Conservation (phyloP, 2,113 vertebrate genomes). For the Tylochromis polylepis region DNA sequence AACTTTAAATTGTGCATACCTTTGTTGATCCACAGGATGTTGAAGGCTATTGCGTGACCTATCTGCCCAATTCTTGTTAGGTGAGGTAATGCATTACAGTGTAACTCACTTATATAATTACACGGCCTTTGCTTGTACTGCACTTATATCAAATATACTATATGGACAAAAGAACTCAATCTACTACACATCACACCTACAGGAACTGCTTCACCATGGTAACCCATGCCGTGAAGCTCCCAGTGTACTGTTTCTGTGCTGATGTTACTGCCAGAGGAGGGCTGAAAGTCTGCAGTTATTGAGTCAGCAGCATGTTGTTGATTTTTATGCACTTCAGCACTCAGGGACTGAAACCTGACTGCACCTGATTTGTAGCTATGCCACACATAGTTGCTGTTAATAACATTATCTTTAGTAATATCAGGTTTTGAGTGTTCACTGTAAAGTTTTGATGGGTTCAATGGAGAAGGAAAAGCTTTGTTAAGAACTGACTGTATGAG, state of each 20-base stretch:
- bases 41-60: background rate
- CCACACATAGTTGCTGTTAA: background rate
- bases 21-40: background rate
- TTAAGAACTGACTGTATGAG: background rate
- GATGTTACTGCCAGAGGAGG: background rate
- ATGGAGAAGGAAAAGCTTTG: background rate
- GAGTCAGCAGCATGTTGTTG: background rate
- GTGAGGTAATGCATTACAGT: background rate
- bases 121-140: background rate
- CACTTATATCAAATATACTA: background rate
- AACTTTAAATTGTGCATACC: background rate
- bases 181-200: background rate
- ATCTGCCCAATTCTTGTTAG: background rate
- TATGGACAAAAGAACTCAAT: background rate
- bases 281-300: background rate
- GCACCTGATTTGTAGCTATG: background rate
- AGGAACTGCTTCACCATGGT: background rate
- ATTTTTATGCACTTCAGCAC: background rate
- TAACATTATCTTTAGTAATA: too few relatives aligned
- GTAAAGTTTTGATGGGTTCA: too few relatives aligned
- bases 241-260: background rate
- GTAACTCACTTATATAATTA: background rate
- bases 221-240: background rate
- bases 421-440: too few relatives aligned
- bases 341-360: background rate